Evolutionary conservation across 2,113 vertebrate genomes (phyloP).

Genomic region (Cinclus cinclus): DNA sequence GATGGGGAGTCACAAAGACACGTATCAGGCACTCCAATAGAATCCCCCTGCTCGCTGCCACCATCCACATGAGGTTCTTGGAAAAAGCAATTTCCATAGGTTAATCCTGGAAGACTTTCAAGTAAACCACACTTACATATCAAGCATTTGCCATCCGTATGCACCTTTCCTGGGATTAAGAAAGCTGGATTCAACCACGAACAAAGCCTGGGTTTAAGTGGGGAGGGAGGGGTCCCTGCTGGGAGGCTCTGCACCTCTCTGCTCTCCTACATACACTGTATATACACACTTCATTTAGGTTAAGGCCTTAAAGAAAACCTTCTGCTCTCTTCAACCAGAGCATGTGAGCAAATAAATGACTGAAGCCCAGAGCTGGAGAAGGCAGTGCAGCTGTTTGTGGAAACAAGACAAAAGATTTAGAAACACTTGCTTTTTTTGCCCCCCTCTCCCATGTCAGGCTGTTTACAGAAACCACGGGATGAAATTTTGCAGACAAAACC

Average conservation of each 20-base stretch:
- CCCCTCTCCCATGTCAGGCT: slow-evolving; percentile 31
- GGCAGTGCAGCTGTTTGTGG: slow-evolving; percentile 3
- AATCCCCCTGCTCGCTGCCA: rapidly evolving
- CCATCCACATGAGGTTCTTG: rapidly evolving
- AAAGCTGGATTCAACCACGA: background rate
- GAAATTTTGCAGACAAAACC: slow-evolving; percentile 51
- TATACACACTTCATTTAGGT: background rate
- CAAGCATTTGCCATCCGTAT: background rate
- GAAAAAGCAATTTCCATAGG: background rate
- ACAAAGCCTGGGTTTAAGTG: background rate
- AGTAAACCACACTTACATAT: background rate
- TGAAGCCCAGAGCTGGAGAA: slow-evolving; percentile 7
- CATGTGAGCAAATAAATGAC: background rate
- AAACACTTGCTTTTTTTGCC: background rate
- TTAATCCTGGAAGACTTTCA: background rate
- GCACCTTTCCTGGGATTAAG: background rate
- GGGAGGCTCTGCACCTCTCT: background rate
- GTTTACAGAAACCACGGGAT: slow-evolving; percentile 49
- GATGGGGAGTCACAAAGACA: background rate
- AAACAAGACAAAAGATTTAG: slow-evolving; percentile 56
- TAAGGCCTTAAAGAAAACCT: slow-evolving; percentile 20
- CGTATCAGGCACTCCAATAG: background rate
- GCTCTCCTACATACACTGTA: background rate
- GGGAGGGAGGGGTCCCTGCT: background rate
- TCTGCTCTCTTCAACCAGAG: background rate